Conservation (phyloP, 2,797 vertebrate species). For the Pteronotus mesoamericanus region DNA sequence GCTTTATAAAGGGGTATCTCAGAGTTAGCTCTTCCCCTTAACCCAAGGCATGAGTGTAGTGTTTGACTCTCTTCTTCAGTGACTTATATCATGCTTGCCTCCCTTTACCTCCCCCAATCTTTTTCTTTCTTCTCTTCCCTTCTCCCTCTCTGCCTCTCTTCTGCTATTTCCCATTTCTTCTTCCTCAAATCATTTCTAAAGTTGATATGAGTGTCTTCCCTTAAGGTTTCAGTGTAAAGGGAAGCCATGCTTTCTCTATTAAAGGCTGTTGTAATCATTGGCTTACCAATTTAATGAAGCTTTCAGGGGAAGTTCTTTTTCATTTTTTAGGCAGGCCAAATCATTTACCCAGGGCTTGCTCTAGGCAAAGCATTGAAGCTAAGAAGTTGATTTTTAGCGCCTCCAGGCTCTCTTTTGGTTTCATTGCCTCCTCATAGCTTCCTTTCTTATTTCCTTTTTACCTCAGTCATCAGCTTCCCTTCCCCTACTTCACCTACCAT, state of each 20-base stretch:
- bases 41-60: too few species aligned
- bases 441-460: neutral
- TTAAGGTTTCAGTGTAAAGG: neutral
- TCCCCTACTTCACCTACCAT: neutral
- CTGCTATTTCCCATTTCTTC: neutral
- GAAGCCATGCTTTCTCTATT: neutral
- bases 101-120: neutral
- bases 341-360: neutral
- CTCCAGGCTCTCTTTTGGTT: neutral
- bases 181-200: neutral
- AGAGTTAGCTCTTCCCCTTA: neutral
- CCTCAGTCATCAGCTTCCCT: neutral
- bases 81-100: neutral
- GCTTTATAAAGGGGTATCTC: neutral
- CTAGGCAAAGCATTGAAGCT: neutral
- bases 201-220: neutral
- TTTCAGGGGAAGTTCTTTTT: slow-evolving; percentile 16
- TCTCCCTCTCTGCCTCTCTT: neutral
- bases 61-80: neutral
- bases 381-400: neutral
- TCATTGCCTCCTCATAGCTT: neutral
- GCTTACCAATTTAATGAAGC: neutral
- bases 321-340: neutral
- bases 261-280: neutral
- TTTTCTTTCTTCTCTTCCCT: neutral